A percentile compares a stretch with the other conserved stretches of the same genome.
These are phyloP conservation scores for Paracanthobrama guichenoti DNA, from an alignment of 2,113 vertebrate genomes.

Conservation along the genomic window DNA sequence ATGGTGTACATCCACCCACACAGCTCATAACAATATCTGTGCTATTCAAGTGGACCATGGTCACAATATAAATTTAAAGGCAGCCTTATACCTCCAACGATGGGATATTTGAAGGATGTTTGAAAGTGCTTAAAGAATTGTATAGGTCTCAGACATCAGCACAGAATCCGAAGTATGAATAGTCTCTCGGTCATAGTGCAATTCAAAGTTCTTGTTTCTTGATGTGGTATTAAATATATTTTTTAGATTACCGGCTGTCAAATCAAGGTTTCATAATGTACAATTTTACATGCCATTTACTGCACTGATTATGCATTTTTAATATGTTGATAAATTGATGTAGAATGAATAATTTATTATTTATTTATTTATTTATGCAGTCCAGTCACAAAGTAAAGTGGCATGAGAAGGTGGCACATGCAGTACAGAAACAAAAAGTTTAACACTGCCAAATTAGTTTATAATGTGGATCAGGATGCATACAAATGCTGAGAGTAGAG, in stretches of 20 bases:
- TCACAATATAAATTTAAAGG: neutral
- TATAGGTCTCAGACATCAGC: conserved; percentile 18
- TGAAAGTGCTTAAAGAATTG: conserved; percentile 16
- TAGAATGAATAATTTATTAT: too few species aligned
- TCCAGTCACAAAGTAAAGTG: too few species aligned
- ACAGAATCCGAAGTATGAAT: conserved; percentile 4
- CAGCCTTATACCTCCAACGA: conserved; percentile 30
- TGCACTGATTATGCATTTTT: too few species aligned
- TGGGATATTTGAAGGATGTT: conserved; percentile 25
- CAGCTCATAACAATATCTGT: conserved; percentile 31
- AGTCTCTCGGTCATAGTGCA: neutral
- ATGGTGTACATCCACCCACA: conserved; percentile 43
- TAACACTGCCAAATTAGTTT: neutral
- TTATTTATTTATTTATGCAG: too few species aligned
- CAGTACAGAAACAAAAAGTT: neutral
- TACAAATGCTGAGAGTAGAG: neutral
- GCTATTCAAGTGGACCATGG: neutral
- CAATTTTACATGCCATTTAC: neutral
- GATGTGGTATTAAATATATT: neutral
- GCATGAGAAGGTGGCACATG: neutral
- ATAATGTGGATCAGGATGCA: neutral
- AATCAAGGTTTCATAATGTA: neutral
- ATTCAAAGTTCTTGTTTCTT: neutral
- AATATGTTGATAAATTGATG: neutral
- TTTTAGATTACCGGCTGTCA: neutral